Evolutionary conservation across 2,888 invertebrate species (phyloP).

Genomic region (Brachynemurus nebulosus): DNA sequence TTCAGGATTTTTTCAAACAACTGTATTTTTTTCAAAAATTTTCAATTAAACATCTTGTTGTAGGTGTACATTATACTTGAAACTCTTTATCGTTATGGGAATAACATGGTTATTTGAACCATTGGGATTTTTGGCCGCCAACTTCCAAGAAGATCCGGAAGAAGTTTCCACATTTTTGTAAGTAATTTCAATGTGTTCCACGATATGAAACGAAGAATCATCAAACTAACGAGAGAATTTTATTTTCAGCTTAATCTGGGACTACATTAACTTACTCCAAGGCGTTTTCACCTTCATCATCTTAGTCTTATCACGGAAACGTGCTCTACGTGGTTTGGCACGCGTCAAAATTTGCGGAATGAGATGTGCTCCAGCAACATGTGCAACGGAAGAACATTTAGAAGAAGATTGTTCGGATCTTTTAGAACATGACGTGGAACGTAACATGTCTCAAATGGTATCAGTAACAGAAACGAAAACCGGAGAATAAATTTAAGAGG

Average conservation of each 20-base stretch:
- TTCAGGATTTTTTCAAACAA: not conserved
- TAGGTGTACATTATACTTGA: conserved; percentile 48
- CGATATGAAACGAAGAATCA: not conserved
- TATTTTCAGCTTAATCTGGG: conserved; percentile 39
- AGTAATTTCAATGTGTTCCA: not conserved
- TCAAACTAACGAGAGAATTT: not conserved
- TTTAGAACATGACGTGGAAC: conserved; percentile 20
- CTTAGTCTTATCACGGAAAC: conserved; percentile 40
- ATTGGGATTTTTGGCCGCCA: conserved; percentile 26
- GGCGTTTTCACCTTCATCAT: conserved; percentile 46
- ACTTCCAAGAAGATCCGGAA: not conserved
- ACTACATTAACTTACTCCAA: conserved; percentile 44
- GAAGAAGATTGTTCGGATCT: conserved; percentile 38
- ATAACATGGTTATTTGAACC: conserved; percentile 59
- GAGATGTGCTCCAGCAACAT: conserved; percentile 24
- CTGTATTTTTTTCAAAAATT: not conserved
- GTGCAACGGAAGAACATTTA: conserved; percentile 24
- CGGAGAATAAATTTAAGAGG: too few species aligned
- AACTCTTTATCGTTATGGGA: conserved; percentile 55
- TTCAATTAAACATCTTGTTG: conserved; percentile 19
- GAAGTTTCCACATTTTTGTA: not conserved
- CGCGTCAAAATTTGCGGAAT: conserved; percentile 26
- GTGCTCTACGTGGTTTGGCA: conserved; percentile 37
- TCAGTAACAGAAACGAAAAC: too few species aligned
- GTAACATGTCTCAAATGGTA: too few species aligned